A percentile compares a stretch with the other conserved stretches of the same genome.
These are phyloP conservation scores for Apodemus speciosus DNA, from an alignment of 2,113 vertebrate genomes.

Conservation along the genomic window DNA sequence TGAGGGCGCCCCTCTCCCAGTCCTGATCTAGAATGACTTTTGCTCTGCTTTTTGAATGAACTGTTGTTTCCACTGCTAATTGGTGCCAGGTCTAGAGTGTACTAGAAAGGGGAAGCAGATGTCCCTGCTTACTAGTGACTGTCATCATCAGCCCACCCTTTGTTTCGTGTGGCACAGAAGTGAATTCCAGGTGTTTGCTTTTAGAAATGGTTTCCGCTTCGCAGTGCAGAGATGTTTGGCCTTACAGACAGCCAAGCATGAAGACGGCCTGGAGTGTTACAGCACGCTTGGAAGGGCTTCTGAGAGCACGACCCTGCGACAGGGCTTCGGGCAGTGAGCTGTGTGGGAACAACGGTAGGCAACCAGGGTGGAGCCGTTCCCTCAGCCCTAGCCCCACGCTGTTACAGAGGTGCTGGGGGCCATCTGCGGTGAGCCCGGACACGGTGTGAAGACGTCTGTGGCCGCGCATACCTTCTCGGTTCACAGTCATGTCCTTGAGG, in stretches of 20 bases:
- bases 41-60: background rate
- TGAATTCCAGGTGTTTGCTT: background rate
- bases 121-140: background rate
- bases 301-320: background rate
- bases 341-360: background rate
- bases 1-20: background rate
- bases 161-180: background rate
- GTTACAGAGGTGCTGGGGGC: too few species aligned
- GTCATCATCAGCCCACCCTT: too few species aligned
- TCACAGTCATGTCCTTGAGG: background rate
- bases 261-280: background rate
- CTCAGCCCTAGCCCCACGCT: background rate
- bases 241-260: constrained; percentile 3
- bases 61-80: background rate
- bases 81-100: background rate
- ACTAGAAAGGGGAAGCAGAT: background rate
- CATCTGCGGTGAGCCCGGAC: background rate
- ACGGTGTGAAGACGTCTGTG: background rate
- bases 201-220: background rate
- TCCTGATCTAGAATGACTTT: background rate
- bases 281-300: background rate
- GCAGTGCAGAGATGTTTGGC: background rate
- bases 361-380: background rate
- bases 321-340: background rate
- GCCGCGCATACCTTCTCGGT: background rate